phyloP scores from a whole-genome alignment of 2,888 invertebrate species.

The Drosophila nigritarsus region DNA sequence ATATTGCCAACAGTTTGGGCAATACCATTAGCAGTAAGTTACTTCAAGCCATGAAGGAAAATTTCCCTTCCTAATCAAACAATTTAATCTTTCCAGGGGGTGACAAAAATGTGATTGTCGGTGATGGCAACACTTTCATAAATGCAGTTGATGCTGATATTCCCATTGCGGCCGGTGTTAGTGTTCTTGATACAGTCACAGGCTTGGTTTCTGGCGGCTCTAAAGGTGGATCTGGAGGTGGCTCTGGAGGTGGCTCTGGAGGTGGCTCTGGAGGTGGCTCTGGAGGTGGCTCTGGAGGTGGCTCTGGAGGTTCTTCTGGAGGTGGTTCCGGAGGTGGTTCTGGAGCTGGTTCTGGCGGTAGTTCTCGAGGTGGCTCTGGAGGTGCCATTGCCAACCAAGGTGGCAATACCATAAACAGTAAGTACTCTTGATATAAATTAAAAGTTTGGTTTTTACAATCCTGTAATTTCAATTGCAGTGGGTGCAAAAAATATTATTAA shows the following conservation, averaged over 20 bases:
- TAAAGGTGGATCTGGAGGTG: background rate
- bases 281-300: background rate
- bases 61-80: background rate
- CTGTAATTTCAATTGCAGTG: constrained; percentile 1
- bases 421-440: background rate
- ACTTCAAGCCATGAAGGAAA: background rate
- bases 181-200: constrained; percentile 2
- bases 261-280: background rate
- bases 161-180: constrained; percentile 9
- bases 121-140: constrained; percentile 19
- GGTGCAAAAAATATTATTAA: constrained; percentile 11
- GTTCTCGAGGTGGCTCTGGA: background rate
- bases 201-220: constrained; percentile 2
- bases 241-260: background rate
- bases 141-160: constrained; percentile 12
- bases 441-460: background rate
- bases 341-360: background rate
- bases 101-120: constrained; percentile 14
- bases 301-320: background rate
- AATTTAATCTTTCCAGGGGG: constrained; percentile 9
- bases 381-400: background rate
- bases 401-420: constrained; percentile 14
- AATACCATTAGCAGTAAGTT: constrained; percentile 28
- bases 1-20: constrained; percentile 18
- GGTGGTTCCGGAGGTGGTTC: background rate